Conservation (phyloP, 2,888 invertebrate species). For the Diplazon laetatorius region DNA sequence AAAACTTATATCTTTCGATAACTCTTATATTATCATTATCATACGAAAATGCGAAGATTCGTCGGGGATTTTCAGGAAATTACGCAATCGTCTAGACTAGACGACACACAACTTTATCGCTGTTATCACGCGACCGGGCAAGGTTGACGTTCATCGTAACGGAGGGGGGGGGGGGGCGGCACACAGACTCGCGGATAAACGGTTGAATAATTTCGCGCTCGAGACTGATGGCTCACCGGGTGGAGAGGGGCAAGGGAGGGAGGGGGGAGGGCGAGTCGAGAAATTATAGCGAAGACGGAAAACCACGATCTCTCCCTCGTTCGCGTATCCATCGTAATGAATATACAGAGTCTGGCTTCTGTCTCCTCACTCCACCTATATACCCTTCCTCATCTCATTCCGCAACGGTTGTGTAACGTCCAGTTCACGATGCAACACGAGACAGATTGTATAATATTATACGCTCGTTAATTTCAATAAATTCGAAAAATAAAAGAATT, state of each 20-base stretch:
- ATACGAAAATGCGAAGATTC: conserved; percentile 67
- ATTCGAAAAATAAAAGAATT: no score
- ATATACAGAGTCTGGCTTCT: conserved; percentile 1
- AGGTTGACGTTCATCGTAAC: conserved; percentile 74
- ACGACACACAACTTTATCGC: conserved; percentile 77
- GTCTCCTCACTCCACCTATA: background rate
- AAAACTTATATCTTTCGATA: conserved; percentile 1
- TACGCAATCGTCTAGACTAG: conserved; percentile 80
- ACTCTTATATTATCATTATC: conserved; percentile 9
- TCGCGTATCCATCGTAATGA: background rate
- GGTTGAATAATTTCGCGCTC: conserved; percentile 52
- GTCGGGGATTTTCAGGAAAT: conserved; percentile 76
- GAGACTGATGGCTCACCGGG: conserved; percentile 30
- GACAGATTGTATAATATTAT: conserved; percentile 4
- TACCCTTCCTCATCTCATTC: background rate
- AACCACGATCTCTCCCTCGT: background rate
- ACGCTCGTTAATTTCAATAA: conserved; percentile 25
- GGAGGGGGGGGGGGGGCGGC: conserved; percentile 34
- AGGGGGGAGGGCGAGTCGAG: conserved; percentile 13
- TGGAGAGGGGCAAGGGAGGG: no score
- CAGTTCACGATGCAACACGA: background rate
- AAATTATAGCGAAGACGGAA: conserved; percentile 23
- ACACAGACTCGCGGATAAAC: conserved; percentile 24
- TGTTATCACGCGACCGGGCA: conserved; percentile 73
- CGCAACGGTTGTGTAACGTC: conserved; percentile 8